These are phyloP conservation scores for Agrypnia vestita DNA, from an alignment of 1,140 invertebrate genomes.

Conservation along the genomic window DNA sequence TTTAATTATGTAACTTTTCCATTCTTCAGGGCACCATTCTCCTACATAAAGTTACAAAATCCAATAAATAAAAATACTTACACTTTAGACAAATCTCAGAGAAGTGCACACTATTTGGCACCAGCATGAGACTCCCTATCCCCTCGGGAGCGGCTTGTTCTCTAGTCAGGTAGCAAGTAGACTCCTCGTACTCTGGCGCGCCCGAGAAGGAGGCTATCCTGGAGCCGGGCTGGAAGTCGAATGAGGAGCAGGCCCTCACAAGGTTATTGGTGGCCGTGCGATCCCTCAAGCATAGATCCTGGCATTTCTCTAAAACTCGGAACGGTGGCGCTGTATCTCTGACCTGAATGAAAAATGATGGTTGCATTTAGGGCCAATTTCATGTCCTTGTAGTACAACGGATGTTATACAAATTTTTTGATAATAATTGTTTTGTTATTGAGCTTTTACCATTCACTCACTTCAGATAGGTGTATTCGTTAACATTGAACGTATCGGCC, in stretches of 20 bases:
- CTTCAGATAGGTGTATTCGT: no score
- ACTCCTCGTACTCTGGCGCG: constrained; percentile 90
- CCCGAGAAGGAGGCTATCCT: constrained; percentile 86
- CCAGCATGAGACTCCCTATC: constrained; percentile 87
- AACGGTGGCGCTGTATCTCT: constrained; percentile 87
- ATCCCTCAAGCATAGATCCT: constrained; percentile 88
- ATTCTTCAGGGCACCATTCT: neutral
- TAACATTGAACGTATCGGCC: no score
- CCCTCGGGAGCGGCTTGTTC: constrained; percentile 89
- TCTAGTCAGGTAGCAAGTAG: constrained; percentile 89
- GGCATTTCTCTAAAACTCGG: constrained; percentile 88
- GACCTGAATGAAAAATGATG: constrained; percentile 69
- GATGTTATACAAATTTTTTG: no score
- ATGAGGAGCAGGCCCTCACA: constrained; percentile 86
- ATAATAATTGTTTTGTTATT: no score
- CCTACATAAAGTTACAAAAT: constrained; percentile 6
- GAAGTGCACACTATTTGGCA: constrained; percentile 90
- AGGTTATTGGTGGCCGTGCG: constrained; percentile 85
- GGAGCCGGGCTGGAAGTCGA: constrained; percentile 92
- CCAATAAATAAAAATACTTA: constrained; percentile 67
- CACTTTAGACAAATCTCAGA: constrained; percentile 92
- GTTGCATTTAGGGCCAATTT: neutral
- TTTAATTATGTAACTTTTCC: no score
- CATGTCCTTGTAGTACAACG: neutral
- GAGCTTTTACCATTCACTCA: no score